Base-by-base conservation (phyloP, 2,888 invertebrate genomes). In the Troglohyphantes excavatus region DNA sequence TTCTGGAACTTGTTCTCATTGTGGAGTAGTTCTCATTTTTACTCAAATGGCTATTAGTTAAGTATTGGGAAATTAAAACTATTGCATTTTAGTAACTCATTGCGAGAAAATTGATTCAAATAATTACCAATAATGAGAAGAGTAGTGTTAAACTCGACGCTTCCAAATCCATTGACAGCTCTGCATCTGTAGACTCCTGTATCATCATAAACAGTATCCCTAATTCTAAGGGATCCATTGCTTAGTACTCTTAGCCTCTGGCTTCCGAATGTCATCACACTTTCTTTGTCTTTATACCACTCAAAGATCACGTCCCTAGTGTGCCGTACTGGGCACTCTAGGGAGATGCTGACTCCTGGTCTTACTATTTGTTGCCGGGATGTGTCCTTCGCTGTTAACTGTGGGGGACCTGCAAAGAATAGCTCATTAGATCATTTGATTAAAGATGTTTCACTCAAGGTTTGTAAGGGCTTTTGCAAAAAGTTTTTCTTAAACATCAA, bases 401-500 rank as follows among this genome's bases (percentile, higher is more conserved):
- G 83, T 2, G 91, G 91, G 11, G 91, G 91, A 72, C 89, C 91
- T 91, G n/a, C n/a, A n/a, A n/a, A n/a, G n/a, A n/a, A n/a, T n/a
- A n/a, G n/a, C n/a, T n/a, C n/a, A n/a, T n/a, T n/a, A n/a, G n/a
- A n/a, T n/a, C n/a, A n/a, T n/a, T n/a, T n/a, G n/a, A n/a, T n/a
- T n/a, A n/a, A n/a, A n/a, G n/a, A n/a, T n/a, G n/a, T n/a, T n/a
- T n/a, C n/a, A n/a, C n/a, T n/a, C n/a, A n/a, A n/a, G n/a, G n/a
- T n/a, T n/a, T n/a, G n/a, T n/a, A n/a, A n/a, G n/a, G n/a, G n/a
- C n/a, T n/a, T n/a, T n/a, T n/a, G n/a, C n/a, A n/a, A n/a, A n/a
- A n/a, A n/a, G n/a, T n/a, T n/a, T n/a, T n/a, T n/a, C n/a, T n/a
- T n/a, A n/a, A n/a, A n/a, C n/a, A n/a, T n/a, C n/a, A n/a, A n/a